These are phyloP conservation scores for Astropecten irregularis DNA, from an alignment of 53 echinoderm and acorn worm species.

Conservation along the genomic window DNA sequence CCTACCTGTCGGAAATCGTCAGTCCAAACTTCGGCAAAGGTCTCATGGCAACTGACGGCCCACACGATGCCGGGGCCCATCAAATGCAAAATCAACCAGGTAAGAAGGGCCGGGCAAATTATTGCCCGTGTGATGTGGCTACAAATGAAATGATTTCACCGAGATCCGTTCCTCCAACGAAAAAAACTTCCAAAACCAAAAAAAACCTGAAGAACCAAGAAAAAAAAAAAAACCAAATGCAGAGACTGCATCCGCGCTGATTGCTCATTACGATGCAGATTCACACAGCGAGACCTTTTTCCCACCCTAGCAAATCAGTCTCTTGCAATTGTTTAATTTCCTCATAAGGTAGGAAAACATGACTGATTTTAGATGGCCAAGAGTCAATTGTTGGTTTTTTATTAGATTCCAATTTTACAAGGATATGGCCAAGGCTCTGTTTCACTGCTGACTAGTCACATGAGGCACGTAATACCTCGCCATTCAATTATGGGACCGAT, in stretches of 20 bases:
- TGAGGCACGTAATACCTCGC: conserved; percentile 17
- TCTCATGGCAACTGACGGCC: background rate
- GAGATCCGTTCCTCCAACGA: conserved; percentile 11
- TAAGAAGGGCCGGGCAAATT: background rate
- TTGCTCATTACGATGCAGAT: conserved; percentile 37
- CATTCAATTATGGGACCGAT: conserved; percentile 10
- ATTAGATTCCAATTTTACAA: conserved; percentile 32
- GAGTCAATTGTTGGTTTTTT: conserved; percentile 49
- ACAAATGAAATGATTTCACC: conserved; percentile 37
- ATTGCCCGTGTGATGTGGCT: conserved; percentile 7
- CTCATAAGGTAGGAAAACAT: conserved; percentile 6
- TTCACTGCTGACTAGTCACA: conserved; percentile 13
- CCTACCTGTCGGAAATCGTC: conserved; percentile 36
- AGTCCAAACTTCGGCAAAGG: conserved; percentile 1
- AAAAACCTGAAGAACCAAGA: too few relatives aligned
- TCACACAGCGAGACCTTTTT: conserved; percentile 2
- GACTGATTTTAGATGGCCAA: conserved; percentile 28
- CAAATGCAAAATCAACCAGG: background rate
- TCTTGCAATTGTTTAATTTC: conserved; percentile 30
- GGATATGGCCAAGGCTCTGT: conserved; percentile 18
- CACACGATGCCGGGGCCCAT: background rate
- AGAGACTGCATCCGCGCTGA: background rate
- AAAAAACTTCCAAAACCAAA: too few relatives aligned
- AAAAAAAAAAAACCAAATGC: background rate
- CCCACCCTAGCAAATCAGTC: background rate